phyloP scores from a whole-genome alignment of 2,113 vertebrate genomes.

The Lethenteron reissneri region DNA sequence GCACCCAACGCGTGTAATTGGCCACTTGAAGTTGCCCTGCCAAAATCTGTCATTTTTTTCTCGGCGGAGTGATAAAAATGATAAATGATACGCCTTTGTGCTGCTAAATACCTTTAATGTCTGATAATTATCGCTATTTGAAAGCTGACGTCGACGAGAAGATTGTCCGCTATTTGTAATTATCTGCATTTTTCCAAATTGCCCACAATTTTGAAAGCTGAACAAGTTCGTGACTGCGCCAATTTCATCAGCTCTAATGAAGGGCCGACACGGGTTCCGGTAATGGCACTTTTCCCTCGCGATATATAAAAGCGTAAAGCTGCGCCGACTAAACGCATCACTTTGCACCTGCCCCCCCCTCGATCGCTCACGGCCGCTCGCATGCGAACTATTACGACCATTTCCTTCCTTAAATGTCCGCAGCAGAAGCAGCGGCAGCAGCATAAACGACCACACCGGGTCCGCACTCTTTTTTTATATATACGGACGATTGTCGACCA shows the following conservation, averaged over 20 bases:
- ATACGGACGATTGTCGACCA: too few relatives aligned
- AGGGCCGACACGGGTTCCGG: background rate
- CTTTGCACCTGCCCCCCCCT: background rate
- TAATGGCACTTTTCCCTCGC: background rate
- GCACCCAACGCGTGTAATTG: too few relatives aligned
- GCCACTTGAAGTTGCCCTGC: too few relatives aligned
- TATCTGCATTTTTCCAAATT: constrained; percentile 5
- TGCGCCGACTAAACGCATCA: background rate
- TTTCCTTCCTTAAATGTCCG: too few relatives aligned
- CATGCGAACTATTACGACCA: too few relatives aligned
- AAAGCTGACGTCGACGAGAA: constrained; percentile 5
- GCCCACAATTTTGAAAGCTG: constrained; percentile 4
- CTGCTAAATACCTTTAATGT: constrained; percentile 4
- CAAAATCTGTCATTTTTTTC: too few relatives aligned
- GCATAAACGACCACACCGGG: too few relatives aligned
- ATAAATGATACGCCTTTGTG: constrained; percentile 4
- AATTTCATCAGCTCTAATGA: constrained; percentile 5
- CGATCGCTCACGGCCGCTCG: too few relatives aligned
- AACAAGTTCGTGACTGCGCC: constrained; percentile 4
- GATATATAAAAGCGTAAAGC: background rate
- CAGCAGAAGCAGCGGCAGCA: too few relatives aligned
- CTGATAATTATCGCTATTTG: constrained; percentile 6
- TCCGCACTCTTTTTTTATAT: too few relatives aligned
- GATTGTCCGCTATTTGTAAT: constrained; percentile 6
- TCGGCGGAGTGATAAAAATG: background rate